These are phyloP conservation scores for Bedellia somnulentella DNA, from an alignment of 2,888 invertebrate genomes.

Conservation along the genomic window DNA sequence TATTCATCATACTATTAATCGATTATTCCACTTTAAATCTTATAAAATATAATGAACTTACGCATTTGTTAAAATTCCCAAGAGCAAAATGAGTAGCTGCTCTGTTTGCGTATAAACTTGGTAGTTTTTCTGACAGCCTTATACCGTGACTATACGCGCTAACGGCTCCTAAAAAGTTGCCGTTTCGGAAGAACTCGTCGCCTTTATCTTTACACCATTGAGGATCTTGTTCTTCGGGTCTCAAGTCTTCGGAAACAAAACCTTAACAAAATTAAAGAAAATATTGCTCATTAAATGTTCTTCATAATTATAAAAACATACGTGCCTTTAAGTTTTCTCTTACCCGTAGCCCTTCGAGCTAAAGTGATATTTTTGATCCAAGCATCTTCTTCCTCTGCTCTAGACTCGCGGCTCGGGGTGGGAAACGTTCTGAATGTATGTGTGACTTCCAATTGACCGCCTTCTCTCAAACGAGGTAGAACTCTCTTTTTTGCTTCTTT, in stretches of 20 bases:
- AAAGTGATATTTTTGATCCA: slow-evolving; percentile 80
- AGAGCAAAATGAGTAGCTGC: slow-evolving; percentile 78
- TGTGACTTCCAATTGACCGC: slow-evolving; percentile 62
- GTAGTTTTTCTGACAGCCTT: slow-evolving; percentile 69
- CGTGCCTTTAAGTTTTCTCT: not conserved
- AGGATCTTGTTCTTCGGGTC: slow-evolving; percentile 81
- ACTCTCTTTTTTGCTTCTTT: slow-evolving; percentile 31
- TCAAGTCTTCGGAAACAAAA: slow-evolving; percentile 70
- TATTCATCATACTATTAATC: too few relatives aligned
- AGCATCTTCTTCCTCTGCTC: slow-evolving; percentile 70
- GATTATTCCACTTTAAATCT: too few relatives aligned
- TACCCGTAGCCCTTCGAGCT: slow-evolving; percentile 65
- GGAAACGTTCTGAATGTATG: slow-evolving; percentile 79
- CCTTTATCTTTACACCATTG: slow-evolving; percentile 82
- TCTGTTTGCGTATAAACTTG: slow-evolving; percentile 74
- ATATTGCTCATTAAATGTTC: not conserved
- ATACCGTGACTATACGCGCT: slow-evolving; percentile 83
- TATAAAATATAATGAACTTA: too few relatives aligned
- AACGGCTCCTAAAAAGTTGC: slow-evolving; percentile 77
- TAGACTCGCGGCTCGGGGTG: slow-evolving; percentile 79
- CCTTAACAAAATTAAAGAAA: slow-evolving; percentile 32
- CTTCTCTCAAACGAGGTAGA: slow-evolving; percentile 60
- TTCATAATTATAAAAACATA: not conserved
- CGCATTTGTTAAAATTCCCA: slow-evolving; percentile 74
- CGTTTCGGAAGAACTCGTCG: slow-evolving; percentile 72